phyloP scores from a whole-genome alignment of 2,797 vertebrate genomes.

The Glossophaga mutica region DNA sequence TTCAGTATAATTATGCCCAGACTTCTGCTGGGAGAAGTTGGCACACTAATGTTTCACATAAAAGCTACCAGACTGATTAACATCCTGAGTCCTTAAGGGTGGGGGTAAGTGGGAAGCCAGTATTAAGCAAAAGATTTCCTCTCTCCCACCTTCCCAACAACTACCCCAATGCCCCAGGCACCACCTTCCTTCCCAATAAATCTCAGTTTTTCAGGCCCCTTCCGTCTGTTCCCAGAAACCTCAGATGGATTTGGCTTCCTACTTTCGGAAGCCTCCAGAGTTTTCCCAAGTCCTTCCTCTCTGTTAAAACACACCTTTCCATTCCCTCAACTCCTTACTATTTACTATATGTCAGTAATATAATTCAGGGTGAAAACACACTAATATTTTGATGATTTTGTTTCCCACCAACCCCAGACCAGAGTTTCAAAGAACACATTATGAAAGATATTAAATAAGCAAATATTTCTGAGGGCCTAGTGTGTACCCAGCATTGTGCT shows the following conservation, averaged over 20 bases:
- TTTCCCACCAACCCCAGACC: background rate
- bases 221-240: background rate
- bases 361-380: background rate
- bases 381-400: constrained; percentile 5
- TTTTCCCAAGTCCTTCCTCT: background rate
- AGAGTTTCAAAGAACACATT: background rate
- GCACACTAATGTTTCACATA: background rate
- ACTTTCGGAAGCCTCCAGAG: background rate
- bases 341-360: background rate
- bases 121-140: background rate
- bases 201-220: background rate
- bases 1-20: constrained; percentile 1
- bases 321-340: background rate
- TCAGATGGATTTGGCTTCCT: background rate
- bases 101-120: background rate
- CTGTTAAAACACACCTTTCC: background rate
- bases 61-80: background rate
- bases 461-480: constrained; percentile 8
- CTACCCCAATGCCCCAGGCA: background rate
- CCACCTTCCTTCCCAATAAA: background rate
- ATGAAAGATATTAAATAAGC: background rate
- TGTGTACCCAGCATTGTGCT: background rate
- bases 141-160: background rate
- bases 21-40: background rate
- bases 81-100: background rate